Percentiles rank a stretch among this genome's conserved stretches.
phyloP scores from a whole-genome alignment of 1,140 invertebrate species.

The Dufourea novaeangliae region DNA sequence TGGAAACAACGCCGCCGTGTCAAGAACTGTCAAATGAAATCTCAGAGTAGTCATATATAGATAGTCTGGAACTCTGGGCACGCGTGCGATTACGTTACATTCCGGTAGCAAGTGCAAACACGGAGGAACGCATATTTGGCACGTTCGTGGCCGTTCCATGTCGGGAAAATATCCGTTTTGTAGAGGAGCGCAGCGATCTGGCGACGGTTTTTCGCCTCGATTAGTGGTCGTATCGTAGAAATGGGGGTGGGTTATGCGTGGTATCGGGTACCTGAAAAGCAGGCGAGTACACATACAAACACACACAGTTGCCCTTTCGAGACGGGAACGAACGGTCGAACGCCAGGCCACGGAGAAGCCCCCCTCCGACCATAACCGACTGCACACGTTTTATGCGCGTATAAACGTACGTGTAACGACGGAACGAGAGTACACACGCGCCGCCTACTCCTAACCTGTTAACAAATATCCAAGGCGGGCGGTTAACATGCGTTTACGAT shows the following conservation, averaged over 20 bases:
- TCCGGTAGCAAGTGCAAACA: background rate
- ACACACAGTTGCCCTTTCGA: background rate
- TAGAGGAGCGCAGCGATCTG: background rate
- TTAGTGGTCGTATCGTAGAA: background rate
- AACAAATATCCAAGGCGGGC: slow-evolving; percentile 71
- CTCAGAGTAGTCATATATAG: slow-evolving; percentile 24
- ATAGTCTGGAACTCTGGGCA: background rate
- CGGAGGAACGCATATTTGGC: slow-evolving; percentile 4
- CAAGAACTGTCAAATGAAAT: slow-evolving; percentile 25
- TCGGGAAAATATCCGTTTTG: background rate
- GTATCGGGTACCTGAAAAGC: background rate
- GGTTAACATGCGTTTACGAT: slow-evolving; percentile 69
- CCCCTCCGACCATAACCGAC: slow-evolving; percentile 22
- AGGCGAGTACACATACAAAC: background rate
- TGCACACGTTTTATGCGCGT: slow-evolving; percentile 46
- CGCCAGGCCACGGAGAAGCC: slow-evolving; percentile 16
- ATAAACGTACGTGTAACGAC: slow-evolving; percentile 61
- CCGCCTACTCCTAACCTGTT: slow-evolving; percentile 71
- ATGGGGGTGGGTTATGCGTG: background rate
- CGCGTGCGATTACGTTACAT: too few relatives aligned
- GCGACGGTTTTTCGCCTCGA: background rate
- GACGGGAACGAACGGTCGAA: background rate
- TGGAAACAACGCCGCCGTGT: background rate
- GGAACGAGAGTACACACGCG: slow-evolving; percentile 52
- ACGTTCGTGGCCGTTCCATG: background rate